phyloP scores from a whole-genome alignment of 1,140 invertebrate species.

The Berghia stephanieae region DNA sequence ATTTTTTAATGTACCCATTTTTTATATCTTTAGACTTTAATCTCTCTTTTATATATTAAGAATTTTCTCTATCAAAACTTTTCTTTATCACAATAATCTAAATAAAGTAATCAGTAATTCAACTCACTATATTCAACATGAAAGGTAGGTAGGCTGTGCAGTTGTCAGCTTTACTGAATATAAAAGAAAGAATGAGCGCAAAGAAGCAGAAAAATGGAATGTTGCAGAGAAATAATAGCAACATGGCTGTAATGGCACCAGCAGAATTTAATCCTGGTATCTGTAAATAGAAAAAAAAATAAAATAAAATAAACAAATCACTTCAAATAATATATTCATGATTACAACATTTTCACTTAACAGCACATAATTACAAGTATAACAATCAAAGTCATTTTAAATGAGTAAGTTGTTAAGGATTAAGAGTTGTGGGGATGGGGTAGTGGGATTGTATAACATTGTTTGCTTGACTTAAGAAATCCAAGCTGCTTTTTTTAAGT shows the following conservation, averaged over 20 bases:
- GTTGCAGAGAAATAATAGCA: constrained; percentile 77
- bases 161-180: constrained; percentile 84
- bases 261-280: constrained; percentile 67
- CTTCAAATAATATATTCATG: no score
- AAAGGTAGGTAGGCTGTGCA: constrained; percentile 70
- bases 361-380: no score
- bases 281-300: constrained; percentile 49
- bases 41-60: not conserved
- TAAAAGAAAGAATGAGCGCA: constrained; percentile 79
- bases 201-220: constrained; percentile 80
- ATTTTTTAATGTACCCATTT: no score
- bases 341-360: no score
- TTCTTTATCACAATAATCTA: not conserved
- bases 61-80: not conserved
- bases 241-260: constrained; percentile 77
- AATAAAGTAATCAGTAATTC: not conserved
- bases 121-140: constrained; percentile 57
- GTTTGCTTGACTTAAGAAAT: no score
- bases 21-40: not conserved
- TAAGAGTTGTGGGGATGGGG: no score
- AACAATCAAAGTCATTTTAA: no score
- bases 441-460: no score
- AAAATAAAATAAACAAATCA: no score
- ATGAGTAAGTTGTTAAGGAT: no score
- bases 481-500: no score